These are phyloP conservation scores for Euzetes globulus DNA, from an alignment of 2,888 invertebrate species.

Conservation along the genomic window DNA sequence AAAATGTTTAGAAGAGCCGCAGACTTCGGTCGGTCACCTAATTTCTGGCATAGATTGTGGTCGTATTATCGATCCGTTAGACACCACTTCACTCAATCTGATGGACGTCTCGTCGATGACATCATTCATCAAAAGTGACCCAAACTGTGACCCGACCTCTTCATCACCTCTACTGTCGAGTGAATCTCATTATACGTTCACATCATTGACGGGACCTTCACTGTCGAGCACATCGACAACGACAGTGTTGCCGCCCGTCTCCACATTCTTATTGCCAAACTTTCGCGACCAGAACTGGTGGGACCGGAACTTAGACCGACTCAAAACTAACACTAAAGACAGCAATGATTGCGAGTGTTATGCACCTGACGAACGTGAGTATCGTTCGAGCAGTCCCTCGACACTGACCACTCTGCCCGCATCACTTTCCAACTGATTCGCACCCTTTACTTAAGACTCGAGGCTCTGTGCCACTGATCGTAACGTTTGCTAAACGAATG, in stretches of 20 bases:
- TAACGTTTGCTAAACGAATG: conserved; percentile 16
- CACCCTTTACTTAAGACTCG: conserved; percentile 1
- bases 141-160: conserved; percentile 36
- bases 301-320: conserved; percentile 49
- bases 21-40: conserved; percentile 37
- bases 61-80: conserved; percentile 39
- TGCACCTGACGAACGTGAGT: conserved; percentile 65
- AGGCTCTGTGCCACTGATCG: conserved; percentile 16
- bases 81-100: conserved; percentile 34
- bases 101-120: conserved; percentile 37
- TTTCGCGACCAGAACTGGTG: conserved; percentile 36
- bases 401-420: conserved; percentile 28
- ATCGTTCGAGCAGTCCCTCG: conserved; percentile 15
- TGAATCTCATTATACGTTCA: conserved; percentile 33
- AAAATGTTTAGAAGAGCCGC: conserved; percentile 36
- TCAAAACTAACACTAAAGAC: conserved; percentile 64
- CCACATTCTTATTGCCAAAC: conserved; percentile 36
- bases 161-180: conserved; percentile 26
- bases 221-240: not conserved
- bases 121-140: conserved; percentile 35
- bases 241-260: conserved; percentile 36
- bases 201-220: not conserved
- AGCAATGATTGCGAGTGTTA: conserved; percentile 85
- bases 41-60: conserved; percentile 42
- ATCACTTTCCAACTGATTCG: conserved; percentile 28